Evolutionary conservation across 2,888 invertebrate genomes (phyloP), one percentile per base, ranked within the genome.

Genomic region (Lapara coniferarum): DNA sequence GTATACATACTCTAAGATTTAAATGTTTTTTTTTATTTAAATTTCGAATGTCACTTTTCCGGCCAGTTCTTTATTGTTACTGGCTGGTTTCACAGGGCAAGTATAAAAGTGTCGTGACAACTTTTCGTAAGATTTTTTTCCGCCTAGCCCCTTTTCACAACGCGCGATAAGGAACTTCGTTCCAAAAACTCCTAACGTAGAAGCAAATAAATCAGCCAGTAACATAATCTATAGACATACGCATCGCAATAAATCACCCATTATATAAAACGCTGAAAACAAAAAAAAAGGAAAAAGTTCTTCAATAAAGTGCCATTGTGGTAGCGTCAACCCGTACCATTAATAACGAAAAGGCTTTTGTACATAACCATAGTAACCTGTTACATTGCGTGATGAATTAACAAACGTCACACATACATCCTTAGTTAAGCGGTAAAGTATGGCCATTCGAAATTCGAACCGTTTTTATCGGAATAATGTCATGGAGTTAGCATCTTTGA

Each of bases 331-430:
- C 19, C 49, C 49, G 44, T 19, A 57, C 46, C 66, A 70, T 72
- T 72, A 71, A 71, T 69, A 72, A 70, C 66, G 72, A 77, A 78
- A 70, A 68, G 71, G 73, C 75, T 67, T 72, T 72, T 16, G 70
- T 70, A 59, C 37, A 10, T 10, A 30, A 49, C 63, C 19, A 19
- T 19, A 63, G 49, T 63, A 37, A 66, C 10, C 63, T 57, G 55
- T 67, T 30, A 37, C 66, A 71, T 13, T 49, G 63, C 69, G 71
- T 78, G 75, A 78, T 74, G 68, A 71, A 78, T 75, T 77, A 71
- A 69, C 25, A 14, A 19, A 46, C 19, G 63, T 63, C 63, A 63
- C 49, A 63, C 12, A 49, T 46, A 49, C 19, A 49, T 49, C 63
- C 49, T 13, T 63, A 63, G 63, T 63, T 49, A 16, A 25, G 13